Percentiles rank a stretch among this genome's conserved stretches.
Evolutionary conservation across 2,888 invertebrate genomes (phyloP).

Genomic region (Ceraclea dissimilis): DNA sequence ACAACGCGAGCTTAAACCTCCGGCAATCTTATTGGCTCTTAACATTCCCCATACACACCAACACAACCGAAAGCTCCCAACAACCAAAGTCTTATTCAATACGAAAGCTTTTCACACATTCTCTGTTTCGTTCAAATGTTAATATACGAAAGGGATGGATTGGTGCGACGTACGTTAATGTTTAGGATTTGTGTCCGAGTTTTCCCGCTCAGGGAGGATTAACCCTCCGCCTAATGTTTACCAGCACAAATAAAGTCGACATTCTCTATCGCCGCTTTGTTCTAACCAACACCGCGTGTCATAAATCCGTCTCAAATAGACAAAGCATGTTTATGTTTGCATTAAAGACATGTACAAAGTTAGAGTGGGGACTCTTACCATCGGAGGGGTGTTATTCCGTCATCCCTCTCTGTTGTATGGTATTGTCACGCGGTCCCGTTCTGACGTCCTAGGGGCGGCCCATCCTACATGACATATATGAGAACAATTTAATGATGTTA

Average conservation of each 20-base stretch:
- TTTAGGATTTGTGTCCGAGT: neutral
- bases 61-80: constrained; percentile 1
- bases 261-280: constrained; percentile 40
- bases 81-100: neutral
- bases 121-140: constrained; percentile 20
- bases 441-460: constrained; percentile 46
- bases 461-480: constrained; percentile 35
- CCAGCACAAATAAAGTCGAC: constrained; percentile 37
- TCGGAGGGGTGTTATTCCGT: constrained; percentile 2
- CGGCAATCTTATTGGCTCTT: constrained; percentile 12
- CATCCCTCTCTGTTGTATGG: constrained; percentile 4
- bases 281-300: constrained; percentile 41
- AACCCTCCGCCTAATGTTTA: constrained; percentile 39
- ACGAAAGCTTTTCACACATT: constrained; percentile 16
- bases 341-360: constrained; percentile 19
- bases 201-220: constrained; percentile 32
- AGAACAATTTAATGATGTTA: constrained; percentile 54
- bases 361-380: constrained; percentile 11
- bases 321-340: constrained; percentile 24
- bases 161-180: neutral
- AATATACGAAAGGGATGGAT: neutral
- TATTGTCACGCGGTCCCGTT: constrained; percentile 30
- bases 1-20: constrained; percentile 8
- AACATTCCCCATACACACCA: constrained; percentile 10
- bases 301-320: constrained; percentile 20